Conservation (phyloP, 2,888 invertebrate species). For the Sycophila texana region DNA sequence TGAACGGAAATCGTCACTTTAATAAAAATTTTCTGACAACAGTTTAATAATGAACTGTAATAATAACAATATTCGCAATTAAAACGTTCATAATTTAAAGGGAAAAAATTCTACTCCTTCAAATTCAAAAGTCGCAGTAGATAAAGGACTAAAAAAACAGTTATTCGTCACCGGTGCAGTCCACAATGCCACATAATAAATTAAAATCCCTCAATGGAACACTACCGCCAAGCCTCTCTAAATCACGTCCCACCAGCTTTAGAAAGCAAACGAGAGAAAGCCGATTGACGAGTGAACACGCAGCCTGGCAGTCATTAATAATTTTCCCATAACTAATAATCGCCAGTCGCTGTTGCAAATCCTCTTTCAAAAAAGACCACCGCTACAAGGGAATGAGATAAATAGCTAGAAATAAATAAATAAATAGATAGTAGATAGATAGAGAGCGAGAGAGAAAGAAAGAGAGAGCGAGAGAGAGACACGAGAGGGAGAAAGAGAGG, state of each 20-base stretch:
- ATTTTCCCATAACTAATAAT: constrained; percentile 33
- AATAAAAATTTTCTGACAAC: too few species aligned
- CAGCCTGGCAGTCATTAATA: neutral
- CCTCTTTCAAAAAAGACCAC: constrained; percentile 7
- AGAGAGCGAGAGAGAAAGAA: constrained; percentile 9
- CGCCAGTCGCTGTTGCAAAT: constrained; percentile 57
- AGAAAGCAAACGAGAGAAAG: constrained; percentile 31
- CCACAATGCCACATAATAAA: neutral
- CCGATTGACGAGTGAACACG: neutral
- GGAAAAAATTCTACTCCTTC: too few species aligned
- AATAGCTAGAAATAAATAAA: too few species aligned
- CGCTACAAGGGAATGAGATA: neutral
- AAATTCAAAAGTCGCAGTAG: too few species aligned
- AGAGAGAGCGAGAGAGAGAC: constrained; percentile 24
- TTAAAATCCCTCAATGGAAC: neutral
- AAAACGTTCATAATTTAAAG: too few species aligned
- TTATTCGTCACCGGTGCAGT: too few species aligned
- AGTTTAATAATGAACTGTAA: too few species aligned
- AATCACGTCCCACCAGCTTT: constrained; percentile 18
- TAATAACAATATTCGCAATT: too few species aligned
- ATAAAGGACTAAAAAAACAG: too few species aligned
- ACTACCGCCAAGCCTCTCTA: neutral
- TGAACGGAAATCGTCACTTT: too few species aligned
- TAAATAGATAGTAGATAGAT: too few species aligned
- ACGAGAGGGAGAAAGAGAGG: constrained; percentile 17